phyloP scores from a whole-genome alignment of 2,113 vertebrate species.

The Oophaga pumilio region DNA sequence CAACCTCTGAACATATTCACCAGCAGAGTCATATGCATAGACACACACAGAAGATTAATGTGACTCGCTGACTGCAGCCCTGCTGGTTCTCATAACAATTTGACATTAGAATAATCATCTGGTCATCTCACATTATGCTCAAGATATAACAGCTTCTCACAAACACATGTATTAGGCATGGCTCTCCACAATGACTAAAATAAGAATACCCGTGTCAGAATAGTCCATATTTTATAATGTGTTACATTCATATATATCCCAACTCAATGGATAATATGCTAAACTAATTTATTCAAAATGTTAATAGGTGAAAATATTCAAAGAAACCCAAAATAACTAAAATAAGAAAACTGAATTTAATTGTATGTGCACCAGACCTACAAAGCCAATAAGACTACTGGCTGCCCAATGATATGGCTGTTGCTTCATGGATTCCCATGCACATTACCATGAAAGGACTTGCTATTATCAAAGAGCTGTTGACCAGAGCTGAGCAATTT shows the following conservation, averaged over 20 bases:
- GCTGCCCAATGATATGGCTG: too few relatives aligned
- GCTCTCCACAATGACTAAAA: neutral
- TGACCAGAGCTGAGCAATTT: too few relatives aligned
- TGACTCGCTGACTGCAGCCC: neutral
- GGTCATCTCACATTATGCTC: neutral
- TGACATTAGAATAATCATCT: neutral
- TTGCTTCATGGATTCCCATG: too few relatives aligned
- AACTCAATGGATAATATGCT: neutral
- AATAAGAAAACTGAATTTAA: too few relatives aligned
- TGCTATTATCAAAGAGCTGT: too few relatives aligned
- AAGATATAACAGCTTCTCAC: neutral
- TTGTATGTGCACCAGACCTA: too few relatives aligned
- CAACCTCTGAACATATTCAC: neutral
- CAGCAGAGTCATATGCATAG: constrained; percentile 29
- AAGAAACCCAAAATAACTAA: neutral
- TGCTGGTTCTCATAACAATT: neutral
- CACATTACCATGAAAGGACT: too few relatives aligned
- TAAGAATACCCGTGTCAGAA: neutral
- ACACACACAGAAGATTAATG: constrained; percentile 22
- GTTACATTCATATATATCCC: too few relatives aligned
- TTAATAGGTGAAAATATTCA: neutral
- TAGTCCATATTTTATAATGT: too few relatives aligned
- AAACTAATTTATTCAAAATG: neutral
- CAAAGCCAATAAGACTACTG: too few relatives aligned
- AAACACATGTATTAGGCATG: neutral